Evolutionary conservation across 2,113 vertebrate genomes (phyloP), one percentile per base, ranked within the genome.

Genomic region (Corythornis cristatus): DNA sequence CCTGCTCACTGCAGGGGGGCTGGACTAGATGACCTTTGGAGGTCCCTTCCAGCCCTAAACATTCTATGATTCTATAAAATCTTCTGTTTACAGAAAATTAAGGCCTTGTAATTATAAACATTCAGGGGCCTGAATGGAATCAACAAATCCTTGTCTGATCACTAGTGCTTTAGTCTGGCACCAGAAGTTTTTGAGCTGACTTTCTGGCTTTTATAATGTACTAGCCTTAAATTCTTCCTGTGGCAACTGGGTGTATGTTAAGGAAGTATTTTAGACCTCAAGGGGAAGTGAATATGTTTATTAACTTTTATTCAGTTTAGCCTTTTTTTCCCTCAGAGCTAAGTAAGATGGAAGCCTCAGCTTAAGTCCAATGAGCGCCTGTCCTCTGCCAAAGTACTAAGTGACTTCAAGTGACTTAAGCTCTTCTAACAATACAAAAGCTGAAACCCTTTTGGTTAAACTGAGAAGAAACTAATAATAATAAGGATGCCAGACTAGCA

Each of bases 361-460:
- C 11, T 68, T 50, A 42, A 90, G 67, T 73, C 50, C 50, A 54
- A 0, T 61, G 28, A 78, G 35, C 29, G 6, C 26, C 40, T 74
- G 42, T 72, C 56, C 11, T 90, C 45, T 61, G 74, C 71, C 67
- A 66, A 58, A 76, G 56, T 67, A 54, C 87, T 76, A 42, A 85
- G 28, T 75, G 46, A 50, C 29, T 83, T 66, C 58, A 72, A 6
- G 50, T 53, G 68, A 45, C 64, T 91, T 87, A 31, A 64, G 13
- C 68, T 88, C 46, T 54, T 86, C 21, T 54, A 33, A 81, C 65
- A 86, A n/a, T 68, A 64, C 43, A 65, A 83, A 89, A 93, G 37
- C 79, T 96, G 79, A 77, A 80, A 54, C 29, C 26, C 26, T 91
- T 83, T 83, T 83, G 42, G 83, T 88, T 88, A 75, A 91, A 88